Evolutionary conservation across 2,797 vertebrate species (phyloP).

Genomic region (Prunella strophiata): DNA sequence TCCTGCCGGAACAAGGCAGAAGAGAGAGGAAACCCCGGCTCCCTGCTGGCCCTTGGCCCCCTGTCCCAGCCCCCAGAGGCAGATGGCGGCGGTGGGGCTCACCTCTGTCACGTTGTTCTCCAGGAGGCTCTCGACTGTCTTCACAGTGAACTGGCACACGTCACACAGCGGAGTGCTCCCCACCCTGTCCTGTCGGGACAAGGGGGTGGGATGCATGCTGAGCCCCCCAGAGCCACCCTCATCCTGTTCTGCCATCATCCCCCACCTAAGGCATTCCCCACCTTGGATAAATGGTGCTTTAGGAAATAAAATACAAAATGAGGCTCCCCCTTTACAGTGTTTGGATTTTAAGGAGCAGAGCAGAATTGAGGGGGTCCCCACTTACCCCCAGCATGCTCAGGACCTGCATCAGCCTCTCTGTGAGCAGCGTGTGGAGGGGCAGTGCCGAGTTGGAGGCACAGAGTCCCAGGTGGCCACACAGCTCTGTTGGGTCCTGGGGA

Average conservation of each 20-base stretch:
- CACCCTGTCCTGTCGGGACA: background rate
- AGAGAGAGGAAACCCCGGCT: background rate
- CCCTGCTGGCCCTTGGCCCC: too few species aligned
- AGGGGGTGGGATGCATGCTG: fast-evolving
- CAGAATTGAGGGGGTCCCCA: fast-evolving
- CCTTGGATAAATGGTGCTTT: background rate
- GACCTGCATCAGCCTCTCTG: conserved; percentile 29
- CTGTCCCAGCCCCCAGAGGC: fast-evolving
- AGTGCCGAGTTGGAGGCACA: conserved; percentile 75
- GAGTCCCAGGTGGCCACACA: conserved; percentile 83
- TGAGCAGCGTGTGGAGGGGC: conserved; percentile 68
- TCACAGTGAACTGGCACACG: conserved; percentile 85
- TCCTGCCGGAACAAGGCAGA: conserved; percentile 67
- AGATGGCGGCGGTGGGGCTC: fast-evolving
- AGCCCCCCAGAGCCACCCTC: background rate
- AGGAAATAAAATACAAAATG: background rate
- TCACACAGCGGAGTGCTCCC: conserved; percentile 73
- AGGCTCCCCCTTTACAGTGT: fast-evolving
- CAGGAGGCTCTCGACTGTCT: conserved; percentile 79
- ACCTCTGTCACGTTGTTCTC: conserved; percentile 86
- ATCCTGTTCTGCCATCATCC: background rate
- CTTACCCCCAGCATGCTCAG: conserved; percentile 54
- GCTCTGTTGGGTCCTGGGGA: conserved; percentile 81
- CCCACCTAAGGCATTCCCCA: fast-evolving
- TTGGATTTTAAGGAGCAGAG: background rate